Evolutionary conservation across 2,113 vertebrate genomes (phyloP), one percentile per base, ranked within the genome.

Genomic region (Cinclus cinclus): DNA sequence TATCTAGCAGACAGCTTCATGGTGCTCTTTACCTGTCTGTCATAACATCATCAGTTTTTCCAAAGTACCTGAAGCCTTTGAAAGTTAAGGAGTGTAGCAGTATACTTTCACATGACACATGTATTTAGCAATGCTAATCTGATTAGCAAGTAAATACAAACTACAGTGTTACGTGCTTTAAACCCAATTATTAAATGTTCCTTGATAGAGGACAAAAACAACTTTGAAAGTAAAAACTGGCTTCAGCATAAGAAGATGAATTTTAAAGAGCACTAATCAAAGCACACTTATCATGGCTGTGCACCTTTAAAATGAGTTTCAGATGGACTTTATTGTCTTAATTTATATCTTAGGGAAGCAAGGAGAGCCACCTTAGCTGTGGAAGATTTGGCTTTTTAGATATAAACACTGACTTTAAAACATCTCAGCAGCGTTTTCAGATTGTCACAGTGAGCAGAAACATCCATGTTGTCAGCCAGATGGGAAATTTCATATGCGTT

Each of bases 111-210:
- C 59, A 80, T 65, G 88, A 89, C 76, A 80, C 80, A 78, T 88
- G 73, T 71, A 94, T 94, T 97, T 96, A 94, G 93, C 76, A 95
- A 86, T 94, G 90, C 89, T 91, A 83, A 95, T 65, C 88, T 94
- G 94, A 89, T 94, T 94, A 95, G 78, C 63, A 85, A 82, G 84
- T 82, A 95, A 96, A 94, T 71, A 89, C 53, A 94, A 94, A 92
- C 83, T 91, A 71, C 49, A 95, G 39, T 70, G 75, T 75, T 75
- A 44, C 3, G 7, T 71, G 37, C 81, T 90, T 87, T 93, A 93
- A 93, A 87, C 64, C 30, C 47, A 90, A 85, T 95, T 78, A 88
- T 95, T 91, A 96, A 86, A 70, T 55, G 41, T 94, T 92, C 76
- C 86, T 92, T 90, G 86, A 87, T 65, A 69, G 58, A 95, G 35